These are phyloP conservation scores for Sceloporus undulatus DNA, from an alignment of 2,113 vertebrate genomes.

Conservation along the genomic window DNA sequence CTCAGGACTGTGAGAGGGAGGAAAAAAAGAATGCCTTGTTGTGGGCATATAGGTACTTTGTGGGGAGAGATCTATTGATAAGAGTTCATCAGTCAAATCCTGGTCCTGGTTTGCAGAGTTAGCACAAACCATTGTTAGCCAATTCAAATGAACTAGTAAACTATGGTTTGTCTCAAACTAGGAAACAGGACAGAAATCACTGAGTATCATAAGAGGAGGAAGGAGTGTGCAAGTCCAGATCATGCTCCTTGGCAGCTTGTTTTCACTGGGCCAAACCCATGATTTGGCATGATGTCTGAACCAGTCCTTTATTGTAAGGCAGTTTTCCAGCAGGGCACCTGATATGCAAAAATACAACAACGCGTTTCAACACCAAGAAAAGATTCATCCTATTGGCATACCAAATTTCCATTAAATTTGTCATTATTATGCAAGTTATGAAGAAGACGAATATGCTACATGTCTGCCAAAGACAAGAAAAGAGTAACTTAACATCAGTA, in stretches of 20 bases:
- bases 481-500: constrained; percentile 2
- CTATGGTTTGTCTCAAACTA: neutral
- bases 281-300: neutral
- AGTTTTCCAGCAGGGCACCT: no score
- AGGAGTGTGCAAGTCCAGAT: neutral
- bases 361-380: neutral
- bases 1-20: no score
- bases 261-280: neutral
- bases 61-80: no score
- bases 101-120: neutral
- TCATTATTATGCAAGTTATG: neutral
- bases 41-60: no score
- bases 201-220: neutral
- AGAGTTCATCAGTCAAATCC: no score
- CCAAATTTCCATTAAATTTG: constrained; percentile 2
- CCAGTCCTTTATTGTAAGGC: neutral
- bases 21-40: no score
- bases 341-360: no score
- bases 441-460: neutral
- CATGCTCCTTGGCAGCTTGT: neutral
- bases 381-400: neutral
- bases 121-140: neutral
- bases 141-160: neutral
- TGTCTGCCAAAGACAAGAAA: constrained; percentile 25
- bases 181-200: neutral